Base-by-base conservation (phyloP, 2,888 invertebrate genomes). In the Caenorhabditis wallacei region DNA sequence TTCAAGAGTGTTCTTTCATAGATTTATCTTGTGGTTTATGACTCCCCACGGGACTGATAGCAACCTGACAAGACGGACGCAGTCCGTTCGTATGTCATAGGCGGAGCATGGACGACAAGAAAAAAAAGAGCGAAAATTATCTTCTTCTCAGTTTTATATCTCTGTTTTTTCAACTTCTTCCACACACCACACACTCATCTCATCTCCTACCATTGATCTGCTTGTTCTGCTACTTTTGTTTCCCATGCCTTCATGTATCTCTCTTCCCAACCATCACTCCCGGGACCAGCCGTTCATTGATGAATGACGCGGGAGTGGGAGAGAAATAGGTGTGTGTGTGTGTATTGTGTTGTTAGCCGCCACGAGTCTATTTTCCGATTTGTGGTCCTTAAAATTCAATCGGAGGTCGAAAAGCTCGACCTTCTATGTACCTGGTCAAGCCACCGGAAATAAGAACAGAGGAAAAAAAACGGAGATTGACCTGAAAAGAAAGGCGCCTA, bases 1-100 rank as follows among this genome's bases (percentile, higher is more conserved):
- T 35, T 20, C 20, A 48, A 54, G 43, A 70, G 69, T 64, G 75
- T 81, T 75, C 74, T 75, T 76, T 76, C 54, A 82, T 71, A 82
- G 82, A 82, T 82, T 82, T 82, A 82, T 82, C 74, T 82, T 76
- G 71, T 76, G 71, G 71, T 82, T 76, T 82, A 82, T 76, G 82
- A 71, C 64, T 82, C 82, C 82, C 82, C 43, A 66, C 68, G 82
- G 82, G 68, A 71, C 76, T 76, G 76, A 76, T 76, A 70, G 75
- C 76, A 76, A 76, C 82, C 76, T 82, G 82, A 82, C 81, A 81
- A 81, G 81, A 72, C 70, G 35, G 46, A 64, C 70, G 64, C 69
- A 69, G 63, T 69, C 63, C 78, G 78, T 78, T 78, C 78, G 68
- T 56, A 63, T 69, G 69, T 76, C 76, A 68, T 75, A 75, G 75